Base-by-base conservation (phyloP, 2,113 vertebrate genomes). In the Ramphastos sulfuratus region DNA sequence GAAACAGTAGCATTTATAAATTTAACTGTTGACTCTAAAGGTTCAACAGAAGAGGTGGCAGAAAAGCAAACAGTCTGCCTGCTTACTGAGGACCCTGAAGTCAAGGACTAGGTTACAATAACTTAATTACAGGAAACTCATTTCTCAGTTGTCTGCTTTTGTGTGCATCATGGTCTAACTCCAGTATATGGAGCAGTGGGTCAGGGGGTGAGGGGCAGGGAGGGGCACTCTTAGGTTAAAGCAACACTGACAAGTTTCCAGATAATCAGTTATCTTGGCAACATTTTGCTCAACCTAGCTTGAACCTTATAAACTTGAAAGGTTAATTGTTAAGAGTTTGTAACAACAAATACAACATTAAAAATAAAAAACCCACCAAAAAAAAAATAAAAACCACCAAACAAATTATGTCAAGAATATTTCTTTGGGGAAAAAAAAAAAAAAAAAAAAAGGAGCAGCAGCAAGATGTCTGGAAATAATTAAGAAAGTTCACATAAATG, bases 111-210 rank as follows among this genome's bases (percentile, higher is more conserved):
- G 86, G 67, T 89, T 81, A 85, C 85, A 91, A 70, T 91, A 91
- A 91, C 44, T 67, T 91, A 93, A 95, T 94, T 89, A 92, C 91
- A 94, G 87, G 91, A 96, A 96, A 91, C 76, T 90, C 69, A 85
- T 87, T 96, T 94, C 52, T 89, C 79, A 79, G 15, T 91, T 59
- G 80, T 89, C 94, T 80, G 80, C 84, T 74, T 86, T 83, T 50
- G 4, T 83, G 65, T 46, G 75, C 44, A 88, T 31, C 64, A 9
- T 4, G 42, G 71, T 31, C 87, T 83, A 93, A 91, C 61, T 50
- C 2, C 11, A 69, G 72, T 19, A 80, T 59, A 23, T 1, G 42
- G 67, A 82, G 80, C 76, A 88, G 76, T 83, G 82, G 94, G 85
- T 60, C 90, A 93, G 30, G 55, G 71, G 87, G 60, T 56, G 60